These are phyloP conservation scores for Drosophila cardini DNA, from an alignment of 1,140 invertebrate species.

Conservation along the genomic window DNA sequence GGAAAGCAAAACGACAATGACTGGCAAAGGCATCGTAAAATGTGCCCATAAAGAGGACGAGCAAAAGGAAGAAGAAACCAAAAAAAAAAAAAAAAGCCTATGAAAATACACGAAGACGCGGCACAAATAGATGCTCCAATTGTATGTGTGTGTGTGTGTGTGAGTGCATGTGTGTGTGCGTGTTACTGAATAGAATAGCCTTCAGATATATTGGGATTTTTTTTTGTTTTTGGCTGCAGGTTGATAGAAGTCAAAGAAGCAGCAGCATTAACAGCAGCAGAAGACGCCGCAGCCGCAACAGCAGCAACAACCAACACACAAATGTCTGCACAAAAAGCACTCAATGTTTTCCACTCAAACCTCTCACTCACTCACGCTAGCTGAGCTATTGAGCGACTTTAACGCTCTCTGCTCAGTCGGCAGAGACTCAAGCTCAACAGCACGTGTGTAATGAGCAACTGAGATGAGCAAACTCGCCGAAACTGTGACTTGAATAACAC, in stretches of 20 bases:
- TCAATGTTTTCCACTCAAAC: slow-evolving; percentile 43
- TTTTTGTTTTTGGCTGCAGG: slow-evolving; percentile 20
- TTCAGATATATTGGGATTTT: slow-evolving; percentile 33
- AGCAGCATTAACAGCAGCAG: slow-evolving; percentile 4
- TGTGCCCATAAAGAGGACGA: slow-evolving; percentile 26
- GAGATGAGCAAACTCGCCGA: background rate
- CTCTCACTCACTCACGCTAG: background rate
- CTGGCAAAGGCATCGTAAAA: slow-evolving; percentile 53
- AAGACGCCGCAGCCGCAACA: background rate
- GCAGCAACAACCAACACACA: slow-evolving; percentile 11
- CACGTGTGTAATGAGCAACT: slow-evolving; percentile 17
- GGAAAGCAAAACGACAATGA: slow-evolving; percentile 48
- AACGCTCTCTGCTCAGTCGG: background rate
- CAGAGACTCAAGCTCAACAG: background rate
- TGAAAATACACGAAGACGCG: slow-evolving; percentile 20
- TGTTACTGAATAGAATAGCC: slow-evolving; percentile 31
- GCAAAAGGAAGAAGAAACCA: slow-evolving; percentile 16
- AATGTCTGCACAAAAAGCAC: slow-evolving; percentile 72
- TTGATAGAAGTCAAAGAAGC: slow-evolving; percentile 21
- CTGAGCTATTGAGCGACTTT: background rate
- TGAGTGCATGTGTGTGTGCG: background rate
- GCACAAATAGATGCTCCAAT: slow-evolving; percentile 39
- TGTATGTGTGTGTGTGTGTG: slow-evolving; percentile 1
- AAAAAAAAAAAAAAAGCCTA: slow-evolving; percentile 8
- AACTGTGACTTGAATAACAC: background rate